Percentiles rank a stretch among this genome's conserved stretches.
Conservation (phyloP, 2,113 vertebrate genomes). For the Elephas maximus region DNA sequence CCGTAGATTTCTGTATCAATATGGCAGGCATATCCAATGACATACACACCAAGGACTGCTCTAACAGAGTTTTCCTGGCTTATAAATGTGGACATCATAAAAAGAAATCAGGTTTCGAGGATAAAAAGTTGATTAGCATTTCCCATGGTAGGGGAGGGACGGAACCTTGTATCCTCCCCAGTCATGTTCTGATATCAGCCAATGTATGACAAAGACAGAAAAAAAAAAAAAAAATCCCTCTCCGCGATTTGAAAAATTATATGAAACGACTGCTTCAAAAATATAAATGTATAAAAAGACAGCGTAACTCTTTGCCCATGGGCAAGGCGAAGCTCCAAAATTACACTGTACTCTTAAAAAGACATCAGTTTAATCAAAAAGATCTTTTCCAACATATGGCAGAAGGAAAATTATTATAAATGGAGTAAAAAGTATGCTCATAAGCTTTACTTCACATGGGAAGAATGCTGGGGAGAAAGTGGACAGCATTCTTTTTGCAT, state of each 20-base stretch:
- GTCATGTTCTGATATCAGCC: slow-evolving; percentile 87
- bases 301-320: slow-evolving; percentile 85
- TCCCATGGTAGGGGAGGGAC: slow-evolving; percentile 71
- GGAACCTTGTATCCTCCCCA: slow-evolving; percentile 83
- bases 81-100: slow-evolving; percentile 90
- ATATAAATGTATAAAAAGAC: slow-evolving; percentile 85
- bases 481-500: slow-evolving; percentile 88
- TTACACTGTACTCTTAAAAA: slow-evolving; percentile 85
- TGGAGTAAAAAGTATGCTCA: slow-evolving; percentile 90
- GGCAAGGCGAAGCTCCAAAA: slow-evolving; percentile 86
- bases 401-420: slow-evolving; percentile 90
- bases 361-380: slow-evolving; percentile 90
- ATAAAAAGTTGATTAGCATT: slow-evolving; percentile 91
- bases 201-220: slow-evolving; percentile 68
- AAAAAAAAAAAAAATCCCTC: slow-evolving; percentile 16
- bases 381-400: slow-evolving; percentile 89
- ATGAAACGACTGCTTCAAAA: slow-evolving; percentile 79
- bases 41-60: slow-evolving; percentile 87
- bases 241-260: slow-evolving; percentile 77
- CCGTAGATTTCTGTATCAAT: slow-evolving; percentile 88
- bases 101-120: slow-evolving; percentile 90
- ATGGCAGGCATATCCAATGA: slow-evolving; percentile 87
- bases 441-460: slow-evolving; percentile 90
- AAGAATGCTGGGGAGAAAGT: slow-evolving; percentile 90
- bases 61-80: slow-evolving; percentile 89